Base-by-base conservation (phyloP, 2,797 vertebrate species). In the Chrysocyon brachyurus region DNA sequence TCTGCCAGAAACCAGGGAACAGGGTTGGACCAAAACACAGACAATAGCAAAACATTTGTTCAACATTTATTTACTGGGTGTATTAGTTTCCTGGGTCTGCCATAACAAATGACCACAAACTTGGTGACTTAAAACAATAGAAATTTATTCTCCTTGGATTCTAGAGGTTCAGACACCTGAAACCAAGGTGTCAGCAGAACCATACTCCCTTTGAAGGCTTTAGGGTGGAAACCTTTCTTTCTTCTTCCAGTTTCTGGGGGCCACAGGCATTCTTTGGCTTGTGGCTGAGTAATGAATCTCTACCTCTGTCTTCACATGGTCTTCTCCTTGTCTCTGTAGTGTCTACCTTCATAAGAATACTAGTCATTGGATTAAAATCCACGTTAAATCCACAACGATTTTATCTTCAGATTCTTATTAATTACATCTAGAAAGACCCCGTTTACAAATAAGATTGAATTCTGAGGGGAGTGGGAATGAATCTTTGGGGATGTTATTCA, bases 61-160 rank as follows among this genome's bases (percentile, higher is more conserved):
- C 90, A 97, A 91, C 94, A 92, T 93, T 95, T 84, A 36, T 72
- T 93, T 93, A 77, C 54, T 81, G 90, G 63, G 87, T 63, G 15
- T 96, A 83, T 86, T 72, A 64, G 49, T 82, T 95, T 91, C 75
- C 88, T 77, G 87, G 7, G 81, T 33, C 77, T 36, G 21, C 49
- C 85, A 54, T 95, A 87, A 84, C 19, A 72, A 81, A 92, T 84
- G 33, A 90, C 56, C 75, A 90, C 92, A 88, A 82, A 64, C 24
- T 49, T 46, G 16, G 52, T 61, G 49, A 3, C 72, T 96, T 95
- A 66, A 83, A 95, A 92, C 28, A 92, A 94, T 40, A 85, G n/a
- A 87, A 79, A 68, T 75, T 0, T 77, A 31, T 92, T 90, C 31
- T 81, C 49, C 90, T 49, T 61, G 33, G 33, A 75, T 72, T 86